These are phyloP conservation scores for Meta bourneti DNA, from an alignment of 2,888 invertebrate genomes.

Conservation along the genomic window DNA sequence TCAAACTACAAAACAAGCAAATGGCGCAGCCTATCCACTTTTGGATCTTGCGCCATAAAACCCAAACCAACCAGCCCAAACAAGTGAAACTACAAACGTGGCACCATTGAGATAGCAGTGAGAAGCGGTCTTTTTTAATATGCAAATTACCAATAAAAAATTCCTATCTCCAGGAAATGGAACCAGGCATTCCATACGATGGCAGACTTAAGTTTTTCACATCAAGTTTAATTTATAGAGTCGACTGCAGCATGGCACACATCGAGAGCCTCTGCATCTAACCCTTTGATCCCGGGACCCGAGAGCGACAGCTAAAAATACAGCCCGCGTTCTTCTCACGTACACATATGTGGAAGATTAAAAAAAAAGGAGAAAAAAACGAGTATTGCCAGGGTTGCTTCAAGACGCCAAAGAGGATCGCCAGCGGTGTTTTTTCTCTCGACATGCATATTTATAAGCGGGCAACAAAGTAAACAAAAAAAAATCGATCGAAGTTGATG, in stretches of 20 bases:
- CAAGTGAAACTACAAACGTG: too few species aligned
- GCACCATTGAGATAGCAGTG: too few species aligned
- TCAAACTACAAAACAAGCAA: too few species aligned
- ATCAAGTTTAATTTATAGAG: neutral
- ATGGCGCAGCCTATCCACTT: too few species aligned
- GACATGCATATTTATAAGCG: neutral
- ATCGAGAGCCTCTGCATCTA: constrained; percentile 64
- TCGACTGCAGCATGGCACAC: constrained; percentile 33
- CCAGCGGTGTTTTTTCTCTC: neutral
- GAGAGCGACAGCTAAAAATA: constrained; percentile 75
- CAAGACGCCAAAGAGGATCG: constrained; percentile 19
- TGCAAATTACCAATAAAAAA: too few species aligned
- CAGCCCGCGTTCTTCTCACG: constrained; percentile 55
- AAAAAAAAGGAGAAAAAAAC: constrained; percentile 31
- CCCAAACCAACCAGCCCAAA: too few species aligned
- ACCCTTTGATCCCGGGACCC: constrained; percentile 61
- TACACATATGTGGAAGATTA: constrained; percentile 37
- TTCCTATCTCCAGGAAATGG: too few species aligned
- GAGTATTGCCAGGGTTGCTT: constrained; percentile 64
- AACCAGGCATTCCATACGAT: too few species aligned
- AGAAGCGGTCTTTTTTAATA: too few species aligned
- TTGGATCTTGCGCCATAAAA: too few species aligned
- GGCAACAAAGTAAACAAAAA: neutral
- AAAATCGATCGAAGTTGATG: neutral
- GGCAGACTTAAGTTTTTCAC: too few species aligned